Conservation (phyloP, 2,113 vertebrate species). For the Nestor notabilis region DNA sequence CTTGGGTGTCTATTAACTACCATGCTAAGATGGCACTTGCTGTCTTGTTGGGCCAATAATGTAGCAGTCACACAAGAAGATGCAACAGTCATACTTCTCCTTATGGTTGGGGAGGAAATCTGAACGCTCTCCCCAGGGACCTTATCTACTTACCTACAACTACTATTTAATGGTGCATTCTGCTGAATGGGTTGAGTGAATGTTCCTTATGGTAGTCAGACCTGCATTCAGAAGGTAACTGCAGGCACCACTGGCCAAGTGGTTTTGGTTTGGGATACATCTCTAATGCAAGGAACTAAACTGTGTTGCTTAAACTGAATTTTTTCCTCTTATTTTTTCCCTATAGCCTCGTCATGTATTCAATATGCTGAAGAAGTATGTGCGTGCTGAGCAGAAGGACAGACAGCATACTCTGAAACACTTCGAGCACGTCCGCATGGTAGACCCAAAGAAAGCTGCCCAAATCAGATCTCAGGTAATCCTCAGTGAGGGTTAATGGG, state of each 20-base stretch:
- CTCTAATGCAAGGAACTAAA: not conserved
- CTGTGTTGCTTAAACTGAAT: not conserved
- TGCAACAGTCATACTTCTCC: not conserved
- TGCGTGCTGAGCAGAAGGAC: constrained; percentile 98
- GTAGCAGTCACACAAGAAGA: not conserved
- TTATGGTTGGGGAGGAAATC: not conserved
- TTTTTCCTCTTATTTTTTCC: not conserved
- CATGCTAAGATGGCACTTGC: not conserved
- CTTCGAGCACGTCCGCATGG: constrained; percentile 96
- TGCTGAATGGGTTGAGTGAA: not conserved
- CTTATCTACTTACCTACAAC: not conserved
- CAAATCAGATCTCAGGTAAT: constrained; percentile 96
- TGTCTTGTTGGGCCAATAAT: not conserved
- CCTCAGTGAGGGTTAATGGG: not conserved
- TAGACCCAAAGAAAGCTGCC: constrained; percentile 97
- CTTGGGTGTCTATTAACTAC: not conserved
- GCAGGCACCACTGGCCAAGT: not conserved
- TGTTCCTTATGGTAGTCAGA: not conserved
- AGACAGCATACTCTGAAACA: constrained; percentile 96
- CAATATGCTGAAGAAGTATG: constrained; percentile 95
- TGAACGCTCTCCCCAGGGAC: not conserved
- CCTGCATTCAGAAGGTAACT: not conserved
- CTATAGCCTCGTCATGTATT: constrained; percentile 92
- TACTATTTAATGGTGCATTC: not conserved
- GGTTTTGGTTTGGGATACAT: not conserved